These are phyloP conservation scores for Genyomyrus donnyi DNA, from an alignment of 2,113 vertebrate species.

Conservation along the genomic window DNA sequence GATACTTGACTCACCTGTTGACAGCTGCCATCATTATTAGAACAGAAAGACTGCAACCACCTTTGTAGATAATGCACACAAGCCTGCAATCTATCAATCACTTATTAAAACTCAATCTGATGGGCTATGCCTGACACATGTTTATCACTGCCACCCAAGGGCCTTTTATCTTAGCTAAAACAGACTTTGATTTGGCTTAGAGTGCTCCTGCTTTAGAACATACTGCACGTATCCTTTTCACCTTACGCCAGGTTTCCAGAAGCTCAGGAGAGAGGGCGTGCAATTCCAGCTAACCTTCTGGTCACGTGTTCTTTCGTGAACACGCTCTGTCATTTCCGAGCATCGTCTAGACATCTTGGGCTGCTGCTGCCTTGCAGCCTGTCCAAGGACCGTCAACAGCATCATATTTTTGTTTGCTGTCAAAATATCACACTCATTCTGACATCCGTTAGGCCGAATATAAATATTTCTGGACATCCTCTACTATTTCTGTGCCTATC, in stretches of 20 bases:
- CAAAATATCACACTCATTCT: neutral
- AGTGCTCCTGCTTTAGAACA: neutral
- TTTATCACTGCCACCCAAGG: neutral
- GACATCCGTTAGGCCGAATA: neutral
- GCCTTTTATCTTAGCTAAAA: neutral
- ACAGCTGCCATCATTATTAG: neutral
- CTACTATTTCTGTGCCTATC: neutral
- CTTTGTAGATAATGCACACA: neutral
- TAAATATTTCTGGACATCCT: conserved; percentile 5
- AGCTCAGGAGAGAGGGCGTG: neutral
- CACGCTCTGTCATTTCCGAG: neutral
- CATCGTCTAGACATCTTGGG: neutral
- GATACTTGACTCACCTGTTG: neutral
- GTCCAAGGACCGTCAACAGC: neutral
- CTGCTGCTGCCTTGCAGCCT: neutral
- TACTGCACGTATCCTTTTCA: neutral
- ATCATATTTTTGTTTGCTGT: neutral
- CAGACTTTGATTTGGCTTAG: neutral
- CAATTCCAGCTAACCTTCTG: neutral
- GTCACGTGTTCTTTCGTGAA: neutral
- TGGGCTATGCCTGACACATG: neutral
- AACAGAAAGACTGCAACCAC: neutral
- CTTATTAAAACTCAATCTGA: neutral
- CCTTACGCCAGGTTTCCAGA: neutral
- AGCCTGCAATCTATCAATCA: neutral